These are phyloP conservation scores for Drosophila maculinotata DNA, from an alignment of 2,888 invertebrate genomes.

Conservation along the genomic window DNA sequence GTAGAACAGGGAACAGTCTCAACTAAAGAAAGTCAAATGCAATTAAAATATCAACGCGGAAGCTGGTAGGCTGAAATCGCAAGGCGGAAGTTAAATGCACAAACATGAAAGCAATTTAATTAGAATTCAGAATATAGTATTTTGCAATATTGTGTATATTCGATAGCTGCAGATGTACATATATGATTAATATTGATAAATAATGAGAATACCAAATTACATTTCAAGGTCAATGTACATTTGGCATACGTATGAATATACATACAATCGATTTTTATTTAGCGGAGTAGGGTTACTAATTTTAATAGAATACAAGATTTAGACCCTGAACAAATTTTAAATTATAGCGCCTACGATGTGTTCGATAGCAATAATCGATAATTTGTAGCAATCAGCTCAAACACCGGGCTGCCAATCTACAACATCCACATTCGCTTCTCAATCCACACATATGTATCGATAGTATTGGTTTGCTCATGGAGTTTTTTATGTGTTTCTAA, in stretches of 20 bases:
- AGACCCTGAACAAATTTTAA: background rate
- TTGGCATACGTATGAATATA: too few species aligned
- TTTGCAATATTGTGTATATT: background rate
- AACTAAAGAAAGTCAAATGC: slow-evolving; percentile 12
- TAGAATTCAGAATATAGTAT: slow-evolving; percentile 8
- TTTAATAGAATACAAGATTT: too few species aligned
- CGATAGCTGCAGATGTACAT: background rate
- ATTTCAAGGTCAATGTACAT: too few species aligned
- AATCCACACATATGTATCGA: background rate
- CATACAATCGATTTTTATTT: too few species aligned
- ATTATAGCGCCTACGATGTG: background rate
- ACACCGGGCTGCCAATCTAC: slow-evolving; percentile 3
- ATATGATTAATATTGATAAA: slow-evolving; percentile 2
- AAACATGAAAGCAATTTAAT: slow-evolving; percentile 16
- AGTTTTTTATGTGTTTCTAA: too few species aligned
- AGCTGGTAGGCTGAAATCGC: slow-evolving; percentile 25
- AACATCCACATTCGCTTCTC: background rate
- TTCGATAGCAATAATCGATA: background rate
- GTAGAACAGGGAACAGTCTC: slow-evolving; percentile 7
- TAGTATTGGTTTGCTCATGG: background rate
- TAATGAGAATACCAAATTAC: too few species aligned
- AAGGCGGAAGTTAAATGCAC: slow-evolving; percentile 39
- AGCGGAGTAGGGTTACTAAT: too few species aligned
- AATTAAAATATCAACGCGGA: slow-evolving; percentile 44
- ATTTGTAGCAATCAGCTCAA: background rate